Evolutionary conservation across 2,888 invertebrate species (phyloP), one percentile per base, ranked within the genome.

Genomic region (Tiliacea citrago): DNA sequence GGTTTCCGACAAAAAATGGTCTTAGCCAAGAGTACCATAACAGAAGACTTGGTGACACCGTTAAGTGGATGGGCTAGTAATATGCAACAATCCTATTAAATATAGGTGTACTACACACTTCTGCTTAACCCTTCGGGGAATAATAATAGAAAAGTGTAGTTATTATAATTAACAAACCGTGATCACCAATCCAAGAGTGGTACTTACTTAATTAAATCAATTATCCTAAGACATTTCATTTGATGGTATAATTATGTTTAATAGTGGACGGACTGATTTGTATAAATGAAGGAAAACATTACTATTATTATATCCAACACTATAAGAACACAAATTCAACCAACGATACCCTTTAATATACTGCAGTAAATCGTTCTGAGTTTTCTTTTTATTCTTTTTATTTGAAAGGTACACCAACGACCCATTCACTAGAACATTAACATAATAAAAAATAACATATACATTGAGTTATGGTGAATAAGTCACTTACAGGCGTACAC

Each of bases 261-360:
- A 65, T 39, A 55, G 13, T 24, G 13, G 35, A 24, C 24, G 5
- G 9, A 5, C 13, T 21, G 51, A 53, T 60, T 51, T 45, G 21
- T 68, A 21, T 47, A 10, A n/a, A n/a, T 39, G 60, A 53, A 53
- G 61, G 69, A 75, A 77, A 77, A 53, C n/a, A 6, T 9, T 39
- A n/a, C 6, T 42, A 18, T 49, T 53, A 53, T 68, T 39, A 68
- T 45, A 53, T 51, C 45, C 35, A 45, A 60, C 21, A 2, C 55
- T 29, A 49, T 45, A 16, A 45, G 45, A 75, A 76, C 39, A 74
- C 55, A 74, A 39, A 74, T 42, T 55, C 12, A 39, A 39, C 47
- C 21, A 53, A 60, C 53, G 24, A 61, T 55, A 55, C 1, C 16
- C 39, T 10, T 39, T 61, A 18, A 47, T 24, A 35, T 8, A 24